Base-by-base conservation (phyloP, 2,888 invertebrate species). In the Oxytorus armatus region DNA sequence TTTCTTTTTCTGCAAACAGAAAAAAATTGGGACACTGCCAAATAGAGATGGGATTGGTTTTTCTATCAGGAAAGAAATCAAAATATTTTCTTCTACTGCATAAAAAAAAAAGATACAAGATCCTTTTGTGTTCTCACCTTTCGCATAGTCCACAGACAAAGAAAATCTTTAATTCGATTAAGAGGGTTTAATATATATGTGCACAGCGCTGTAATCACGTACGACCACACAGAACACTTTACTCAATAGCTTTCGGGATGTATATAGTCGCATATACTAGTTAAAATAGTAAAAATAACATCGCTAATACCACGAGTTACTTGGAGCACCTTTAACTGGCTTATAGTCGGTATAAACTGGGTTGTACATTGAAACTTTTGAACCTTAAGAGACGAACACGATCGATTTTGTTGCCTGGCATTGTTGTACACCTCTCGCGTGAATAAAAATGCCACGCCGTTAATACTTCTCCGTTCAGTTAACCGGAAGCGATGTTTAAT, bases 401-500 rank as follows among this genome's bases (percentile, higher is more conserved):
- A 39, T 21, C 36, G 44, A 65, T 33, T 74, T 70, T 79, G 70
- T 76, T 42, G 51, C 8, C 44, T 11, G 23, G 44, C 44, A 61
- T 69, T 74, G 21, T 66, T 44, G 63, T 11, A 8, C 10, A 21
- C 25, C n/a, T 36, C 21, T 21, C 61, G 29, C 23, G 57, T 42
- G 11, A 49, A 59, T 59, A 36, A 59, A 72, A 72, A 49, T 49
- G 36, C 61, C 3, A 16, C 29, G 53, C 25, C 21, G 18, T 53
- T 49, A 61, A 66, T 70, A 36, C 69, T 59, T 65, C 53, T 8
- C 25, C 51, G 16, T 18, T 3, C 75, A 53, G 44, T 65, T 72
- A 79, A 72, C 79, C 79, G 79, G 79, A 79, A 79, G 72, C 76
- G 76, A 53, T 72, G 66, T 76, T 79, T 76, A 79, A 79, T 72